These are phyloP conservation scores for Macropus fuliginosus DNA, from an alignment of 2,797 vertebrate genomes.

Conservation along the genomic window DNA sequence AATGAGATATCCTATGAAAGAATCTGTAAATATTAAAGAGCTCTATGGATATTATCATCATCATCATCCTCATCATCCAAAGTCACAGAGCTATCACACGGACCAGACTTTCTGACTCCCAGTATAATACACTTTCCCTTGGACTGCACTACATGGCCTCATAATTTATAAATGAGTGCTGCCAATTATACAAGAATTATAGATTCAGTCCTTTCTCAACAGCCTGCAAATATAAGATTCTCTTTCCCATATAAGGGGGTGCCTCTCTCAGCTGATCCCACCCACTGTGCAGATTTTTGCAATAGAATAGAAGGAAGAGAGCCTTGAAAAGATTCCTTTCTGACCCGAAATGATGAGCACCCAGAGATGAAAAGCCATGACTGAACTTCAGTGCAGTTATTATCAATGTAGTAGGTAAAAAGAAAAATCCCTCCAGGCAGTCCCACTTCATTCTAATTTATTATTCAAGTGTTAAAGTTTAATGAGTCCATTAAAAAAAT, in stretches of 20 bases:
- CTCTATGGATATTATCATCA: background rate
- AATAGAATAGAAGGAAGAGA: background rate
- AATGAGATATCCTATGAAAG: background rate
- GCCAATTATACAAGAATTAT: background rate
- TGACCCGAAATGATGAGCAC: background rate
- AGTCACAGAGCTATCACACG: background rate
- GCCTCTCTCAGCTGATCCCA: background rate
- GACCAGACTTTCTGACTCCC: background rate
- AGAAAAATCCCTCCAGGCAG: background rate
- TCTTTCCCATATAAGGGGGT: too few relatives aligned
- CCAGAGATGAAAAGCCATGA: background rate
- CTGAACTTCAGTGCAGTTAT: background rate
- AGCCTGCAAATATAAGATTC: background rate
- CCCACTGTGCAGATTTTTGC: background rate
- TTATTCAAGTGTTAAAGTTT: constrained; percentile 57
- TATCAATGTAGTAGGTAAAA: background rate
- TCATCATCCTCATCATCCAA: background rate
- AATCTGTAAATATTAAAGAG: background rate
- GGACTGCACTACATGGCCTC: background rate
- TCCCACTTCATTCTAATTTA: constrained; percentile 4
- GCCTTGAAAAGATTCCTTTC: background rate
- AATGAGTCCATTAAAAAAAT: constrained; percentile 63
- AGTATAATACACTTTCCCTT: background rate
- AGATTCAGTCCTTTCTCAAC: background rate
- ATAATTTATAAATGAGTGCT: background rate